These are phyloP conservation scores for Zaprionus bogoriensis DNA, from an alignment of 2,888 invertebrate species.

Conservation along the genomic window DNA sequence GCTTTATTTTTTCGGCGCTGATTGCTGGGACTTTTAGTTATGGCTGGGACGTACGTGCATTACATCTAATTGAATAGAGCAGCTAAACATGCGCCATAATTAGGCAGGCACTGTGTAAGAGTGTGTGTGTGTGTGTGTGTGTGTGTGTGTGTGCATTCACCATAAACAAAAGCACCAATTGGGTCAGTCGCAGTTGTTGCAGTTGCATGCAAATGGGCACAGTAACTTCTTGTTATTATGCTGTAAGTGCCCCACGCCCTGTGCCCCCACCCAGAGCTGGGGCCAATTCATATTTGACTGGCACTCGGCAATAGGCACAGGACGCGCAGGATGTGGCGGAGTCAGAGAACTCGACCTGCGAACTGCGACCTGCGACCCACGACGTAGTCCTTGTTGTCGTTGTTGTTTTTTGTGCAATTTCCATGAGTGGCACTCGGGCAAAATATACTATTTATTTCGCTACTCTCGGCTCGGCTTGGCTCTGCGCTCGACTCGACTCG, in stretches of 20 bases:
- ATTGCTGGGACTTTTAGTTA: constrained; percentile 40
- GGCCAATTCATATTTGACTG: constrained; percentile 72
- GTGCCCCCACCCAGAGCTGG: constrained; percentile 18
- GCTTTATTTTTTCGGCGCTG: constrained; percentile 20
- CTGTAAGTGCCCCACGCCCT: constrained; percentile 45
- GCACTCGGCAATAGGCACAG: constrained; percentile 64
- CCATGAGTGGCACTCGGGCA: constrained; percentile 74
- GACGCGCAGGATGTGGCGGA: neutral
- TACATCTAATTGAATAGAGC: constrained; percentile 70
- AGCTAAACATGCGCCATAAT: constrained; percentile 66
- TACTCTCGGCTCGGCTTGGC: constrained; percentile 39
- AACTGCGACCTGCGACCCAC: no score
- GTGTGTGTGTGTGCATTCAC: constrained; percentile 6
- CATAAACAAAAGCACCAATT: constrained; percentile 47
- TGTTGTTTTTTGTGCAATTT: constrained; percentile 63
- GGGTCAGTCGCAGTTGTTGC: constrained; percentile 38
- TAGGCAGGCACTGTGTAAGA: constrained; percentile 51
- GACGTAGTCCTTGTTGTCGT: constrained; percentile 4
- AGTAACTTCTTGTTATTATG: constrained; percentile 66
- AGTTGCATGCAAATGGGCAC: constrained; percentile 46
- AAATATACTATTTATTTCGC: constrained; percentile 76
- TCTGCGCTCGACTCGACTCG: neutral
- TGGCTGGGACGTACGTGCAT: constrained; percentile 40
- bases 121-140: constrained; percentile 1
- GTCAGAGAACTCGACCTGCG: neutral